A percentile compares a stretch with the other conserved stretches of the same genome.
Evolutionary conservation across 1,140 invertebrate genomes (phyloP).

Genomic region (Aphelinus certus): DNA sequence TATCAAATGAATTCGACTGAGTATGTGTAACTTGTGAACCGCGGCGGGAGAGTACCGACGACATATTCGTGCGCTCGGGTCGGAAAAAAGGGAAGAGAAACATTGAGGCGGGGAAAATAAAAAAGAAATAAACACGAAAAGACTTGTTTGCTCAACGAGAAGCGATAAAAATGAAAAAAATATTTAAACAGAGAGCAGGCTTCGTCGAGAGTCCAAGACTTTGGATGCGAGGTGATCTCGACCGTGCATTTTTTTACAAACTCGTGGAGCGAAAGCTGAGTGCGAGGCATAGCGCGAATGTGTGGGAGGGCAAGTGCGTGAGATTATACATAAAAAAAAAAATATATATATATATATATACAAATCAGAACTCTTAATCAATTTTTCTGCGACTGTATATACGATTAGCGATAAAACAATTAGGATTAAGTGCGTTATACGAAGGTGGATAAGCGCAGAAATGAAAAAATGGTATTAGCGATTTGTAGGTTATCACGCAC

Average conservation of each 20-base stretch:
- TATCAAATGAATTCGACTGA: conserved; percentile 31
- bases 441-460: neutral
- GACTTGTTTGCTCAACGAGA: conserved; percentile 6
- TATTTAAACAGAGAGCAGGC: conserved; percentile 4
- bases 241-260: conserved; percentile 39
- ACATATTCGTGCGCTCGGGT: no score
- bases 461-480: conserved; percentile 47
- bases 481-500: conserved; percentile 52
- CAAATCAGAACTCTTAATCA: conserved; percentile 57
- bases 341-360: neutral
- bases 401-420: conserved; percentile 33
- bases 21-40: conserved; percentile 22
- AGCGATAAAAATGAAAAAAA: neutral
- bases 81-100: neutral
- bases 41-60: neutral
- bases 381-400: conserved; percentile 56
- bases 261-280: neutral
- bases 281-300: neutral
- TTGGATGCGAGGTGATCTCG: conserved; percentile 26
- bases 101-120: neutral
- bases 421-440: conserved; percentile 31
- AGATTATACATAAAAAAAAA: conserved; percentile 4
- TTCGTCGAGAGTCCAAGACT: conserved; percentile 4
- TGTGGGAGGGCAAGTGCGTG: neutral
- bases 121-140: conserved; percentile 10